phyloP scores from a whole-genome alignment of 2,888 invertebrate genomes.

The Phortica magna region DNA sequence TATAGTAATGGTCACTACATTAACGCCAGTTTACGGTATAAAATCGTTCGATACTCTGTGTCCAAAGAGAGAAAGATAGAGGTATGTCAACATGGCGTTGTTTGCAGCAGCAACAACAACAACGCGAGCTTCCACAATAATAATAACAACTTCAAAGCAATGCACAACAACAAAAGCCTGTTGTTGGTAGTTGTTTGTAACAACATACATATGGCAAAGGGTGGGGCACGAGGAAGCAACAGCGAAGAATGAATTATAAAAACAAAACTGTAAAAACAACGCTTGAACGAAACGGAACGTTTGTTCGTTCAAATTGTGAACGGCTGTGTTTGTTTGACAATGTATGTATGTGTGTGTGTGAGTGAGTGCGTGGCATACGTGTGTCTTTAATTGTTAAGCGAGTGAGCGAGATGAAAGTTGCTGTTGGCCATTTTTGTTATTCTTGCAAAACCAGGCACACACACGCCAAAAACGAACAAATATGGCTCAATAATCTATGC shows the following conservation, averaged over 20 bases:
- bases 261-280: constrained; percentile 32
- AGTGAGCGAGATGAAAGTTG: constrained; percentile 8
- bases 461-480: background rate
- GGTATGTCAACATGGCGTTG: background rate
- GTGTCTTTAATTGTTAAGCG: background rate
- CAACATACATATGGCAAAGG: constrained; percentile 11
- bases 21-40: background rate
- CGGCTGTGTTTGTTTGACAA: background rate
- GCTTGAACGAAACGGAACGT: background rate
- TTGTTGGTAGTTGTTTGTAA: constrained; percentile 46
- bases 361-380: background rate
- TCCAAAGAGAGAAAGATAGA: background rate
- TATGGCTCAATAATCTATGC: background rate
- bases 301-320: constrained; percentile 5
- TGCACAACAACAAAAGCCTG: constrained; percentile 5
- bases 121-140: constrained; percentile 48
- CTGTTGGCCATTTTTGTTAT: constrained; percentile 5
- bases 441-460: constrained; percentile 25
- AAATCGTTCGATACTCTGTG: background rate
- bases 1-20: too few species aligned
- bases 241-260: constrained; percentile 24
- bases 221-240: constrained; percentile 6
- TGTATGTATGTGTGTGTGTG: background rate
- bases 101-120: constrained; percentile 42
- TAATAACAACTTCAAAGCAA: constrained; percentile 39